These are phyloP conservation scores for Hymenopus coronatus DNA, from an alignment of 2,888 invertebrate genomes.

Conservation along the genomic window DNA sequence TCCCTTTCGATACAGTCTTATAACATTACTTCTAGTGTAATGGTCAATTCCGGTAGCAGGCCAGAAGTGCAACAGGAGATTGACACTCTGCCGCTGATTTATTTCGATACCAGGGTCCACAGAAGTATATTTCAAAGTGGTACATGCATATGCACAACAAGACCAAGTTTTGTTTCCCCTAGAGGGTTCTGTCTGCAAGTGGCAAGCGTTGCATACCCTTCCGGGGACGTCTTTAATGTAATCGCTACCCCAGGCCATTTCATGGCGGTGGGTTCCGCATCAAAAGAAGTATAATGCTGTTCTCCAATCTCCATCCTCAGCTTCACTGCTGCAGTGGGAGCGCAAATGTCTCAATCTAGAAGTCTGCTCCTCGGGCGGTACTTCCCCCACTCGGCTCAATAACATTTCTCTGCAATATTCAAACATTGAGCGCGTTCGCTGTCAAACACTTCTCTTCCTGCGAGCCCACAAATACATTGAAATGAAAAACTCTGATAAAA, in stretches of 20 bases:
- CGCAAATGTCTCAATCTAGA: neutral
- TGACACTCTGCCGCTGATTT: neutral
- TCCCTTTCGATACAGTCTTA: too few species aligned
- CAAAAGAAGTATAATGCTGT: constrained; percentile 1
- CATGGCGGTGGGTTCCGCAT: neutral
- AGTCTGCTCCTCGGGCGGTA: neutral
- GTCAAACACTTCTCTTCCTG: too few species aligned
- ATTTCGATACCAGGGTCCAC: neutral
- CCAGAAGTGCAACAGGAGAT: neutral
- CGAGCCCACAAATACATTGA: too few species aligned
- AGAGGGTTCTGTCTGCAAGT: neutral
- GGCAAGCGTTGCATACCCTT: neutral
- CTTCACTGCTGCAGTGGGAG: neutral
- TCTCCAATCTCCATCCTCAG: neutral
- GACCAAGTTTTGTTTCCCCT: neutral
- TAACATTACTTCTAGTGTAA: too few species aligned
- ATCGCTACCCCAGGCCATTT: neutral
- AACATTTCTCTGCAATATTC: neutral
- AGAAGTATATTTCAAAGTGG: neutral
- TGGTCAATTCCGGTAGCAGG: neutral
- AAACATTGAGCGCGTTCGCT: too few species aligned
- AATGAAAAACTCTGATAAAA: too few species aligned
- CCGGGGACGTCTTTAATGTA: constrained; percentile 1
- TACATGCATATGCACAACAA: neutral
- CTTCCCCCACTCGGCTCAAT: neutral